Base-by-base conservation (phyloP, 2,113 vertebrate genomes). In the Regulus satrapa region DNA sequence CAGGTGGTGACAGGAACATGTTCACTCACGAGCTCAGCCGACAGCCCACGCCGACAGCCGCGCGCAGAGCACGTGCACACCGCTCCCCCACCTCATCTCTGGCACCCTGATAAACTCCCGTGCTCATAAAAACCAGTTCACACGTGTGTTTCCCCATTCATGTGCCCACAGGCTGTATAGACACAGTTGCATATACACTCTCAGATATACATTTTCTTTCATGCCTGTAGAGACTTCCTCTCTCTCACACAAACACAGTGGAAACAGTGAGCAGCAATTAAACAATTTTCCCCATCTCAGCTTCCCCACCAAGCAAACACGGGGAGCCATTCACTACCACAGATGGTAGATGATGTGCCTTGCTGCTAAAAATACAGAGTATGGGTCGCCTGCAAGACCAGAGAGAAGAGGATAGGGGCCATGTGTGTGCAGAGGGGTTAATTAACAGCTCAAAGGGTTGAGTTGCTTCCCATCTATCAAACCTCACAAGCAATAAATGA, bases 391-490 rank as follows among this genome's bases (percentile, higher is more conserved):
- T 88, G 72, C 0, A 28, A 83, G 63, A 81, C 93, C 88, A 92
- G 69, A 84, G 85, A 75, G 72, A 88, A 89, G 45, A 85, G 66
- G 59, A 88, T 71, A 96, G 83, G 48, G 88, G 92, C 77, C 46
- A 80, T 56, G 79, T 89, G 94, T 91, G 91, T 92, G 81, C 78
- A 89, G 80, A 97, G 94, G 92, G 92, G 94, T 97, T 97, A 97
- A 96, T 96, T 96, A 97, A 95, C 92, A 95, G 96, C 94, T 97
- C 96, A 96, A 96, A 96, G 94, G 89, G 93, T 96, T 96, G 92
- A 96, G 88, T 83, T 80, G 56, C 86, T 91, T 92, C 92, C 71
- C 89, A 92, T 96, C 94, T 92, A 95, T 96, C 97, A 97, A 96
- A 87, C 71, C 80, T 95, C 94, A 94, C 83, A 87, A 94, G 91